Percentiles rank a stretch among this genome's conserved stretches.
Conservation (phyloP, 2,113 vertebrate genomes). For the Emydura subglobosa region DNA sequence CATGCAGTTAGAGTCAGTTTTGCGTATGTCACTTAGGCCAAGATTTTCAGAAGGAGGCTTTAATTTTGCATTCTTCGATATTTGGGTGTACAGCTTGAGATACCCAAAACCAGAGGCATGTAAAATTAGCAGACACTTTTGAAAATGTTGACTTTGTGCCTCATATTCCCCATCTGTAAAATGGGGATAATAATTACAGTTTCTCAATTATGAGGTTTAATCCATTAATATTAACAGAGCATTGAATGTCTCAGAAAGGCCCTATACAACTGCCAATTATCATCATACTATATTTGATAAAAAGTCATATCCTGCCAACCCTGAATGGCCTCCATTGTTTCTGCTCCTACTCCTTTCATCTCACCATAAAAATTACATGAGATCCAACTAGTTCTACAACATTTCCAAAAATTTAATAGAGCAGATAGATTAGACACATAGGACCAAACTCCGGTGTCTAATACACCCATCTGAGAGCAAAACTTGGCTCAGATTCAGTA, state of each 20-base stretch:
- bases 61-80: neutral
- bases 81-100: neutral
- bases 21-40: neutral
- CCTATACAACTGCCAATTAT: neutral
- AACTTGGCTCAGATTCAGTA: conserved; percentile 61
- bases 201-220: neutral
- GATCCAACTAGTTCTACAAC: conserved; percentile 52
- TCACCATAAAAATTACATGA: conserved; percentile 66
- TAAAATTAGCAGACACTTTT: neutral
- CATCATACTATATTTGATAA: neutral
- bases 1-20: neutral
- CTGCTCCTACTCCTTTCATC: conserved; percentile 58
- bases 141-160: neutral
- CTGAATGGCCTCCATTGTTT: conserved; percentile 35
- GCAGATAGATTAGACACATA: conserved; percentile 62
- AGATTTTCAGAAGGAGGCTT: neutral
- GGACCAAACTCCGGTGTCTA: conserved; percentile 54
- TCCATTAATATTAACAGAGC: neutral
- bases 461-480: conserved; percentile 54
- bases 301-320: neutral
- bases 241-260: neutral
- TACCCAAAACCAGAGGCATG: neutral
- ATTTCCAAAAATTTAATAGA: conserved; percentile 66
- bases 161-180: neutral
- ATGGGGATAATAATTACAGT: neutral